These are phyloP conservation scores for Drosophila neonasuta DNA, from an alignment of 2,888 invertebrate species.

Conservation along the genomic window DNA sequence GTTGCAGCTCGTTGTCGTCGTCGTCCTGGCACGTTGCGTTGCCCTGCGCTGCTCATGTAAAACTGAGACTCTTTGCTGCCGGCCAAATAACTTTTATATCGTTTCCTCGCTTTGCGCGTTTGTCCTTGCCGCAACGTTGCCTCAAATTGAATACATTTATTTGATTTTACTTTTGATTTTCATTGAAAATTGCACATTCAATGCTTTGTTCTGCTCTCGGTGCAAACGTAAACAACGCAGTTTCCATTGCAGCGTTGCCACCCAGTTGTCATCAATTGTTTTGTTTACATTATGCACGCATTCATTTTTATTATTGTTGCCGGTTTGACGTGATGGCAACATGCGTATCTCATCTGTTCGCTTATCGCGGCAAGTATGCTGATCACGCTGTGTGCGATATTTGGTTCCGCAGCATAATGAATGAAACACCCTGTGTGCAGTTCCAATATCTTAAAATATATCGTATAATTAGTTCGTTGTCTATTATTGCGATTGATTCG, in stretches of 20 bases:
- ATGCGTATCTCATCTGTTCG: conserved; percentile 27
- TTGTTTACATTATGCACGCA: conserved; percentile 40
- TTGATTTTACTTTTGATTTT: not conserved
- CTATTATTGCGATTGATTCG: too few species aligned
- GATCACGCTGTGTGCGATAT: conserved; percentile 1
- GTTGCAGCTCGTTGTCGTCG: conserved; percentile 22
- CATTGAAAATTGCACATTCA: not conserved
- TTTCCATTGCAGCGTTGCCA: conserved; percentile 38
- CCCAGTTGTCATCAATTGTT: not conserved
- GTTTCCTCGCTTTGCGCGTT: conserved; percentile 28
- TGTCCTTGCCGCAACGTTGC: not conserved
- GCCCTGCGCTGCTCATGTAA: conserved; percentile 66
- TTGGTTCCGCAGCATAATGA: not conserved
- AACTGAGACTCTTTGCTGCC: conserved; percentile 55
- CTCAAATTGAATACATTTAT: not conserved
- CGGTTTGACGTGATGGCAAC: conserved; percentile 48
- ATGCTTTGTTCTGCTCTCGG: not conserved
- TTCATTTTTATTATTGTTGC: conserved; percentile 2
- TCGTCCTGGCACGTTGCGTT: conserved; percentile 38
- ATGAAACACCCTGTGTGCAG: not conserved
- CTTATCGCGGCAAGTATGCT: conserved; percentile 32
- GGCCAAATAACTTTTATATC: conserved; percentile 71
- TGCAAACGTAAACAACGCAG: conserved; percentile 17
- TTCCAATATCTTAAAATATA: not conserved
- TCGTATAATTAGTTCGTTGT: not conserved